Conservation (phyloP, 53 echinoderm and acorn worm species). For the Paracentrotus lividus region DNA sequence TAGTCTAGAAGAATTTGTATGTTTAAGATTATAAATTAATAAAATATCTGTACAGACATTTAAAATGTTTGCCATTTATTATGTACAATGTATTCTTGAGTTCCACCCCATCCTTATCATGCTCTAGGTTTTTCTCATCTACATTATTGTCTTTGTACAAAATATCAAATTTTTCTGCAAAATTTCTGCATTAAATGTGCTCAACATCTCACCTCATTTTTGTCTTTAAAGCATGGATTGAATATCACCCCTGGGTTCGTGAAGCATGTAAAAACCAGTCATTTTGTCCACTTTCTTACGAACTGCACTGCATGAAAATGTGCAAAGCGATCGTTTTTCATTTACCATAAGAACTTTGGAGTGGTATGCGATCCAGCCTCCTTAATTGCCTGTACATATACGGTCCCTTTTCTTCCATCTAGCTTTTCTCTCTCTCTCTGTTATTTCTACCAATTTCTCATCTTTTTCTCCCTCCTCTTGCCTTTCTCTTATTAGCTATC, state of each 20-base stretch:
- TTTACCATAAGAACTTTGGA: too few species aligned
- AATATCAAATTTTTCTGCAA: not conserved
- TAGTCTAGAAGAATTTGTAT: not conserved
- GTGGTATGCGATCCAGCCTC: too few species aligned
- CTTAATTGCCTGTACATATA: too few species aligned
- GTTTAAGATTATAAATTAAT: not conserved
- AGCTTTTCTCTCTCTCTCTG: not conserved
- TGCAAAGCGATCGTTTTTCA: too few species aligned
- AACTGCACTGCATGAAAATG: too few species aligned
- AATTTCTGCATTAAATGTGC: not conserved
- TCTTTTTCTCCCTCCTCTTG: not conserved
- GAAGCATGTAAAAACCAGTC: too few species aligned
- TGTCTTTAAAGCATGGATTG: too few species aligned
- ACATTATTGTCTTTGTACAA: not conserved
- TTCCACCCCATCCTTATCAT: not conserved
- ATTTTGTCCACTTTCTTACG: too few species aligned
- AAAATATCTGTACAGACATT: slow-evolving; percentile 4
- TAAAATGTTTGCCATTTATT: not conserved
- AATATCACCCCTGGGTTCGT: too few species aligned
- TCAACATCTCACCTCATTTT: not conserved
- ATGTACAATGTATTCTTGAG: not conserved
- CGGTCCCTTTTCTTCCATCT: too few species aligned
- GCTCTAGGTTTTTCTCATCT: not conserved
- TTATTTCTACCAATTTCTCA: not conserved
- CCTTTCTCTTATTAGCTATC: not conserved